phyloP scores from a whole-genome alignment of 1,140 invertebrate species.

The Solen grandis region DNA sequence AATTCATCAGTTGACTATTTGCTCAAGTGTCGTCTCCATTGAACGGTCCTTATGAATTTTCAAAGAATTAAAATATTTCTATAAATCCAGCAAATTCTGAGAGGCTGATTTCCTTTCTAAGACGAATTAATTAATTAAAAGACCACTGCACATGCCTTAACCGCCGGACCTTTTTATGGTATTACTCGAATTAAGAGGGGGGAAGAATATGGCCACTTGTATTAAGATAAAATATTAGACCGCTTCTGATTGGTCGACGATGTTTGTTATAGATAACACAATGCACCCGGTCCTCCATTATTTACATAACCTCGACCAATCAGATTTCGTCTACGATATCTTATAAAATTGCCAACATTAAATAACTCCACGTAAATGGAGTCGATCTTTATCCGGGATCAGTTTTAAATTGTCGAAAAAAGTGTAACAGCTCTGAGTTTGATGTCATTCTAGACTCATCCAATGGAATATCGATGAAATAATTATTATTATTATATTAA shows the following conservation, averaged over 20 bases:
- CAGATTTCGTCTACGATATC: conserved; percentile 11
- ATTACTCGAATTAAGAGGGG: not conserved
- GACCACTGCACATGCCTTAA: conserved; percentile 5
- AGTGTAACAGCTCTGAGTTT: not conserved
- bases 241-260: conserved; percentile 20
- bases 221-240: conserved; percentile 55
- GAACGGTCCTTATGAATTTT: conserved; percentile 43
- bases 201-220: not conserved
- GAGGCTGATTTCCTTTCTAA: conserved; percentile 25
- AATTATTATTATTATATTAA: too few species aligned
- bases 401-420: not conserved
- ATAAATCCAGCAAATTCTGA: conserved; percentile 36
- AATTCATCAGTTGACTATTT: conserved; percentile 46
- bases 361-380: conserved; percentile 26
- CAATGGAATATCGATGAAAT: too few species aligned
- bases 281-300: conserved; percentile 14
- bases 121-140: conserved; percentile 50
- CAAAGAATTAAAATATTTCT: conserved; percentile 38
- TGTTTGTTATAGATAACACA: conserved; percentile 45
- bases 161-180: too few species aligned
- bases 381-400: not conserved
- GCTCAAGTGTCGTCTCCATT: conserved; percentile 37
- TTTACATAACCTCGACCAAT: conserved; percentile 38
- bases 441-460: too few species aligned
- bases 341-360: conserved; percentile 50